Evolutionary conservation across 2,797 vertebrate species (phyloP).

Genomic region (Neosilurus hyrtlii): DNA sequence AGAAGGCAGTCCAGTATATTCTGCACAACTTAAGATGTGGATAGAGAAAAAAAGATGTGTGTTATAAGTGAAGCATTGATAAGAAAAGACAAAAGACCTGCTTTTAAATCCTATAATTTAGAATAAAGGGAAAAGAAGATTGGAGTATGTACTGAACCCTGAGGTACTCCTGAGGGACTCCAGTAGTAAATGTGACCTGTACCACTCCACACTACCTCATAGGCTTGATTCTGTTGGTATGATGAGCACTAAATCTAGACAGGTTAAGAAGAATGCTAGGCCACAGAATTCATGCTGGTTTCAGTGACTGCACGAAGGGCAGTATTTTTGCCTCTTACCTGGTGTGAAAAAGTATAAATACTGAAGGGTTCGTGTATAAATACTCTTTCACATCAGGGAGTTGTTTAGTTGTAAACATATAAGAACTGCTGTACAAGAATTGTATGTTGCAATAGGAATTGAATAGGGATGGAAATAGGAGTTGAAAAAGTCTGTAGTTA

Average conservation of each 20-base stretch:
- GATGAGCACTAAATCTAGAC: background rate
- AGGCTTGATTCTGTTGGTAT: background rate
- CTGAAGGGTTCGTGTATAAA: background rate
- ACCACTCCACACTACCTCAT: background rate
- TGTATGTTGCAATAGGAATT: background rate
- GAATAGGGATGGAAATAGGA: background rate
- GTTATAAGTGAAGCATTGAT: background rate
- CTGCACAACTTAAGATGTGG: background rate
- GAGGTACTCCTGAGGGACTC: constrained; percentile 1
- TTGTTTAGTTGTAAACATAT: background rate
- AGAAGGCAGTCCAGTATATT: background rate
- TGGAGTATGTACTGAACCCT: background rate
- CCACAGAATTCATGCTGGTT: background rate
- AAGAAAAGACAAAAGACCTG: background rate
- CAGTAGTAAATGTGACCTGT: background rate
- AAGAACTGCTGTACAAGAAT: background rate
- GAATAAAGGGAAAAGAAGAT: background rate
- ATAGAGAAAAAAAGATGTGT: no score
- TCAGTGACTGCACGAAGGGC: background rate
- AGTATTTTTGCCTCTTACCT: background rate
- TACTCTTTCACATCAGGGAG: background rate
- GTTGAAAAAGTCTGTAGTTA: background rate
- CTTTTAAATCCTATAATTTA: background rate
- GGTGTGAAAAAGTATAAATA: no score
- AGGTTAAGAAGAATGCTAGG: background rate